Conservation (phyloP, 2,888 invertebrate species). For the Latheticus oryzae region DNA sequence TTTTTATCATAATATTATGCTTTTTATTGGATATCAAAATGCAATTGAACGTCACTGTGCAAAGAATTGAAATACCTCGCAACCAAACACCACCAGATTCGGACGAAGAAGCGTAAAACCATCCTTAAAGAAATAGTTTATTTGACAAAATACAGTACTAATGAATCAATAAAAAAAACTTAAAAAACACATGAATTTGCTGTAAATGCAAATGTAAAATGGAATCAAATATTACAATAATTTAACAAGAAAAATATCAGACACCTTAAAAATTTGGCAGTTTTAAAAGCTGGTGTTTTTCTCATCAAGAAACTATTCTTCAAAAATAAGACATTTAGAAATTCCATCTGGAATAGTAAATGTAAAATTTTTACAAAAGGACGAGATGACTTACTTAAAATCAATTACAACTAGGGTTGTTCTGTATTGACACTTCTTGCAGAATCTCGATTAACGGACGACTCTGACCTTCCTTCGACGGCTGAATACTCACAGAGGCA, state of each 20-base stretch:
- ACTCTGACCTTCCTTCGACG: constrained; percentile 51
- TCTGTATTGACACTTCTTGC: constrained; percentile 42
- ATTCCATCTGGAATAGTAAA: constrained; percentile 26
- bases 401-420: constrained; percentile 29
- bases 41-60: constrained; percentile 76
- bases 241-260: constrained; percentile 25
- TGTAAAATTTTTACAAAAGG: constrained; percentile 32
- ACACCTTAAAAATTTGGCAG: constrained; percentile 47
- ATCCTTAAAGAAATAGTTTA: constrained; percentile 37
- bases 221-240: constrained; percentile 36
- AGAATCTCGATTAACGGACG: constrained; percentile 50
- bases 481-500: constrained; percentile 52
- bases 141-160: constrained; percentile 15
- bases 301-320: constrained; percentile 6
- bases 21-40: constrained; percentile 76
- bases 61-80: constrained; percentile 61
- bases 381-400: constrained; percentile 14
- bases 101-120: constrained; percentile 2
- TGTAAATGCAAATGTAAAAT: constrained; percentile 40
- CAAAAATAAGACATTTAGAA: constrained; percentile 6
- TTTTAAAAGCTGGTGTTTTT: constrained; percentile 47
- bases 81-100: background rate
- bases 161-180: constrained; percentile 4
- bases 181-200: constrained; percentile 33
- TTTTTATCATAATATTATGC: constrained; percentile 74